phyloP scores from a whole-genome alignment of 1,140 invertebrate genomes.

The Stegodyphus mimosarum region DNA sequence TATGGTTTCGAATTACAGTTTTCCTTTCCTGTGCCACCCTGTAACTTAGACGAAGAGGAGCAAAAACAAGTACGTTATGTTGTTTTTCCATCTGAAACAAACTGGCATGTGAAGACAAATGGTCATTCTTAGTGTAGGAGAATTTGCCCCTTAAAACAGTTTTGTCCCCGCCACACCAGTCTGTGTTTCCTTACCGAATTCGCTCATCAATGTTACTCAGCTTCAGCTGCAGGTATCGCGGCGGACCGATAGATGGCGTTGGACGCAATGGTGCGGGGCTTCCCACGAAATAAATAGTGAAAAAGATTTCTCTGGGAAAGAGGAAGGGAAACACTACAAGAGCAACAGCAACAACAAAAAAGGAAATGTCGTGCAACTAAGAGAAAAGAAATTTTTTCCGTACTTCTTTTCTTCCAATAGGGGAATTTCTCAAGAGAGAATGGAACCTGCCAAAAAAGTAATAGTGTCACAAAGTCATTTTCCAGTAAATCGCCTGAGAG shows the following conservation, averaged over 20 bases:
- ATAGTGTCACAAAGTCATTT: constrained; percentile 61
- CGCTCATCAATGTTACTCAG: too few relatives aligned
- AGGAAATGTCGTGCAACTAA: constrained; percentile 24
- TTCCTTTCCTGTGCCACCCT: too few relatives aligned
- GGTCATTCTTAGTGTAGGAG: too few relatives aligned
- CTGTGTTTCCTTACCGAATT: too few relatives aligned
- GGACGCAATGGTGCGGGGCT: constrained; percentile 4
- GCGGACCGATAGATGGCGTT: constrained; percentile 11
- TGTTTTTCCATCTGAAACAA: too few relatives aligned
- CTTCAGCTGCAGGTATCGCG: too few relatives aligned
- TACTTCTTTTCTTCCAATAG: constrained; percentile 38
- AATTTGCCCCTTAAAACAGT: too few relatives aligned
- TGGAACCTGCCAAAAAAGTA: constrained; percentile 61
- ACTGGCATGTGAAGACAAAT: too few relatives aligned
- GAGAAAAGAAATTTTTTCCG: constrained; percentile 28
- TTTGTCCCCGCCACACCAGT: too few relatives aligned
- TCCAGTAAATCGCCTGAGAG: constrained; percentile 60
- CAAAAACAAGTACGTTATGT: too few relatives aligned
- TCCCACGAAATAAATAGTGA: not conserved
- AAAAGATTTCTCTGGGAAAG: constrained; percentile 38
- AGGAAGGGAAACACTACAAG: not conserved
- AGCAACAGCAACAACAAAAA: not conserved
- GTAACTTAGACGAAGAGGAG: too few relatives aligned
- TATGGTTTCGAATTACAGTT: too few relatives aligned
- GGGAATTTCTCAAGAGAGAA: constrained; percentile 60